Base-by-base conservation (phyloP, 2,888 invertebrate genomes). In the Phyllotreta striolata region DNA sequence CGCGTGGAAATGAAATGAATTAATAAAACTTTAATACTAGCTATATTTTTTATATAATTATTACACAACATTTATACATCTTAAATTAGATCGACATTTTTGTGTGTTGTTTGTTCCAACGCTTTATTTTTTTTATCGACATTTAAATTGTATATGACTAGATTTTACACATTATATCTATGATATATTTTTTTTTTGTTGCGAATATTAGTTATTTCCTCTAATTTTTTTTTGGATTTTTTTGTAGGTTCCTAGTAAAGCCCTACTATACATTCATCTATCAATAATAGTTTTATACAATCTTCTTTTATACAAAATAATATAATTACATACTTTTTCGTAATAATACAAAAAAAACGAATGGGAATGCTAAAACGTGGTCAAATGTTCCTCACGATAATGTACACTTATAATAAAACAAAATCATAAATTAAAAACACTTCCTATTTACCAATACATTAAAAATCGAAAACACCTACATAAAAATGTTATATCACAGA, bases 11-110 rank as follows among this genome's bases (percentile, higher is more conserved):
- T 41, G 12, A 58, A 62, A 65, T 24, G 37, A 51, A 58, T 57
- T 13, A 46, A 35, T 37, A 52, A 34, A 38, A 52, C 41, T 37
- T 62, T 41, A 60, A 41, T 73, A 74, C 74, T 75, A 71, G 69
- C 70, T 78, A 76, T 78, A 77, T 79, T 79, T 78, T 24, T 24
- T 77, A 73, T 78, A 80, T 79, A 80, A 80, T 79, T 80, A 79
- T 79, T 80, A 80, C 80, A 78, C 79, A 80, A 81, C 81, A 80
- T 80, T 79, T 80, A 80, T 80, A 77, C 78, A 78, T 74, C 69
- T 73, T 73, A 73, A 70, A 70, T 70, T 74, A 72, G 66, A 62
- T 60, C 71, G 70, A 73, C 74, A 73, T 76, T 73, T 70, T 71
- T 73, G 70, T 70, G 72, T 65, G 63, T 66, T 69, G 72, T 74